Conservation (phyloP, 2,113 vertebrate genomes). For the Syngnathus typhle region DNA sequence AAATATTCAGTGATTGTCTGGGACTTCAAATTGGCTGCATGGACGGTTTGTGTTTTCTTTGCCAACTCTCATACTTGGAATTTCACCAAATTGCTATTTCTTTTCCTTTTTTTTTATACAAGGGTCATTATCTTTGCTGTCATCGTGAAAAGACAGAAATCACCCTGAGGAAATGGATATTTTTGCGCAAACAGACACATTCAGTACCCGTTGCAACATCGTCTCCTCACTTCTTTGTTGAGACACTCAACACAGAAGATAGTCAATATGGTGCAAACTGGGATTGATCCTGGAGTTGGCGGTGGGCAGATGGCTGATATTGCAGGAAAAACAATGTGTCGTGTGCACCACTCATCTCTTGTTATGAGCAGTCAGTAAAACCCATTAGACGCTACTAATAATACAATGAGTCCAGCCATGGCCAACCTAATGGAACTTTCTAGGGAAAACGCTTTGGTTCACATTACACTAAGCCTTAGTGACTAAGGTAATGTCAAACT, state of each 20-base stretch:
- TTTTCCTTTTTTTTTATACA: constrained; percentile 18
- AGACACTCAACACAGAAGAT: constrained; percentile 34
- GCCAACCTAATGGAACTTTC: background rate
- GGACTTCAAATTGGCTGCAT: constrained; percentile 12
- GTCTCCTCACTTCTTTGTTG: constrained; percentile 34
- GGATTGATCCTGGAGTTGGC: constrained; percentile 27
- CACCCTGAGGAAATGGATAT: constrained; percentile 19
- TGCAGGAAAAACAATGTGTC: constrained; percentile 23
- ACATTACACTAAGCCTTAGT: no score
- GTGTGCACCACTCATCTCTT: constrained; percentile 16
- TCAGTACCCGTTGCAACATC: constrained; percentile 23
- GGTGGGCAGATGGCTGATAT: constrained; percentile 27
- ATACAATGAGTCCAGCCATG: background rate
- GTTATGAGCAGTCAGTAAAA: background rate
- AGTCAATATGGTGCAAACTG: constrained; percentile 40
- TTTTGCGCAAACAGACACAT: constrained; percentile 19
- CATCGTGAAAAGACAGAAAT: constrained; percentile 20
- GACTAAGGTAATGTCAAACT: background rate
- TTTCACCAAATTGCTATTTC: constrained; percentile 36
- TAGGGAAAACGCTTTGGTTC: background rate
- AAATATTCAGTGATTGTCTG: constrained; percentile 10
- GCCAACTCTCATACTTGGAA: constrained; percentile 23
- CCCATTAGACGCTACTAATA: background rate
- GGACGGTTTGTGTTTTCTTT: constrained; percentile 16
- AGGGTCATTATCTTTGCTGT: constrained; percentile 15